These are phyloP conservation scores for Ashinkailepas kermadecensis DNA, from an alignment of 2,888 invertebrate genomes.

Conservation along the genomic window DNA sequence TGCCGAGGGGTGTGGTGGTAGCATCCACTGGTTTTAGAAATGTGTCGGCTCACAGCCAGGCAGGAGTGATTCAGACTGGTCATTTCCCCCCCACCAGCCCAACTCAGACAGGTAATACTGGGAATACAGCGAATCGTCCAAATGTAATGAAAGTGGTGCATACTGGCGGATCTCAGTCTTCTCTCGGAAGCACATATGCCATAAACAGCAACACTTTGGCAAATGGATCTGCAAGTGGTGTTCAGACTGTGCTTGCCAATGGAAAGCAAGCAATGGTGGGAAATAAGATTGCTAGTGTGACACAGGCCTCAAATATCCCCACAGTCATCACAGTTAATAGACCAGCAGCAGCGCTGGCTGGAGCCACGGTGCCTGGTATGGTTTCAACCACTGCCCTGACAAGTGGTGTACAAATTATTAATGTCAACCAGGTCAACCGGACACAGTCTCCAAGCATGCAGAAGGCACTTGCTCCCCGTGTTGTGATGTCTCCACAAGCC, in stretches of 20 bases:
- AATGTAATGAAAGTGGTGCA: not conserved
- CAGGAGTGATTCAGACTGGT: conserved; percentile 2
- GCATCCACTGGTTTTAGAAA: not conserved
- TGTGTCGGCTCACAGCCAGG: not conserved
- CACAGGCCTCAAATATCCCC: not conserved
- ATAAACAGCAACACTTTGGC: not conserved
- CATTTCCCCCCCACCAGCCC: not conserved
- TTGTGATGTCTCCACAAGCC: not conserved
- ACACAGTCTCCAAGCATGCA: not conserved
- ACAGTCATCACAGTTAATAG: not conserved
- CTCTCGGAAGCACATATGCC: not conserved
- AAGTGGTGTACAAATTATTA: not conserved
- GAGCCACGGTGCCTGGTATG: not conserved
- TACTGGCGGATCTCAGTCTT: not conserved
- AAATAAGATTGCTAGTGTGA: not conserved
- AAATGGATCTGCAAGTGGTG: not conserved
- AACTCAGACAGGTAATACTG: not conserved
- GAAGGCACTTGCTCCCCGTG: not conserved
- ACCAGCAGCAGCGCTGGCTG: not conserved
- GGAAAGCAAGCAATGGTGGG: not conserved
- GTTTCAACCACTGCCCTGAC: not conserved
- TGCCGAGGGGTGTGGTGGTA: not conserved
- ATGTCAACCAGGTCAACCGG: not conserved
- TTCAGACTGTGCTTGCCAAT: not conserved
- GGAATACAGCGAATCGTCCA: not conserved